These are phyloP conservation scores for Odontamblyopus lacepedii DNA, from an alignment of 2,797 vertebrate species.

Conservation along the genomic window DNA sequence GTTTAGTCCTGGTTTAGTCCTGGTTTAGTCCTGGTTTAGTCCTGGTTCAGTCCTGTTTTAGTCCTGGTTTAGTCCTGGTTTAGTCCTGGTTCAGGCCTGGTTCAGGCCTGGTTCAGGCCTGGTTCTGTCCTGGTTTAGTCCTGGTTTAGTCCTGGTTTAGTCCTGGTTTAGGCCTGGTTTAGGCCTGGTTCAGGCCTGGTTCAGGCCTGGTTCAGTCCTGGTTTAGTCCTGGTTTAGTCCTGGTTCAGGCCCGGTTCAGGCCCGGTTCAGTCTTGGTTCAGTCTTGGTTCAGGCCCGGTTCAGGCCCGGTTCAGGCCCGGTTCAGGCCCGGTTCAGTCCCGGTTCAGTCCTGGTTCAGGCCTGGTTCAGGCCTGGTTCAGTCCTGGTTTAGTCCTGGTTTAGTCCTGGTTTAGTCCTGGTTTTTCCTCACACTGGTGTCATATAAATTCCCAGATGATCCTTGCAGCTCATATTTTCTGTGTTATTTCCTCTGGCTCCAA, in stretches of 20 bases:
- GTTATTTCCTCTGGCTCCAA: neutral
- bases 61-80: neutral
- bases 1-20: neutral
- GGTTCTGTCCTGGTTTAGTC: too few relatives aligned
- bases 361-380: neutral
- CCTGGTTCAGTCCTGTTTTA: neutral
- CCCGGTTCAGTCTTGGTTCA: neutral
- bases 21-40: neutral
- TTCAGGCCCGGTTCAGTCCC: too few relatives aligned
- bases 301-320: too few relatives aligned
- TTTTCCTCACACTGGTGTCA: neutral
- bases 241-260: neutral
- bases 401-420: too few relatives aligned
- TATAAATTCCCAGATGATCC: neutral
- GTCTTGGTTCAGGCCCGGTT: neutral
- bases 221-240: neutral
- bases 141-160: neutral
- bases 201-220: neutral
- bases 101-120: neutral
- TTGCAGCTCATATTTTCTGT: neutral
- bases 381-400: neutral
- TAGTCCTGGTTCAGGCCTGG: neutral
- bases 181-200: neutral
- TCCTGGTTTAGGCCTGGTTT: neutral
- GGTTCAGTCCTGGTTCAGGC: too few relatives aligned